phyloP scores from a whole-genome alignment of 1,140 invertebrate species.

The Hirudo medicinalis region DNA sequence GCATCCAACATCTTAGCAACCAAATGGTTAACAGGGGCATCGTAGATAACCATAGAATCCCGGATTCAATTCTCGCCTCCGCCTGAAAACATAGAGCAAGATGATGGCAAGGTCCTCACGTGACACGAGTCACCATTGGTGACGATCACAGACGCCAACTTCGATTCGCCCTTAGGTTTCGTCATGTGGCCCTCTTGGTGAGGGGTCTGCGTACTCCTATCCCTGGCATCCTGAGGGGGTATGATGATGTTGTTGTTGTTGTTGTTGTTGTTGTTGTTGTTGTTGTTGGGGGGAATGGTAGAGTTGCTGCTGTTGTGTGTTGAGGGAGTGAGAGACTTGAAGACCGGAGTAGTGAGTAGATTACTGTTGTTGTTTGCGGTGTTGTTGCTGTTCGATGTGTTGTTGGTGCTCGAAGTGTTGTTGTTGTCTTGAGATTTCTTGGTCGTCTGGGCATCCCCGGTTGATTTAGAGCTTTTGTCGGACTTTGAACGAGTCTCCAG shows the following conservation, averaged over 20 bases:
- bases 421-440: background rate
- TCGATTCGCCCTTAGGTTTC: too few species aligned
- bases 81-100: too few species aligned
- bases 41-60: too few species aligned
- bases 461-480: constrained; percentile 1
- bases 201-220: too few species aligned
- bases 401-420: background rate
- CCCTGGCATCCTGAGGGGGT: too few species aligned
- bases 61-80: too few species aligned
- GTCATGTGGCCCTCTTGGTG: too few species aligned
- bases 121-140: too few species aligned
- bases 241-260: background rate
- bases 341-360: background rate
- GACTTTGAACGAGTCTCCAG: constrained; percentile 23
- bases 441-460: background rate
- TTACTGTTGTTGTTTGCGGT: background rate
- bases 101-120: too few species aligned
- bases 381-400: background rate
- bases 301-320: constrained; percentile 5
- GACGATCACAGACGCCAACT: too few species aligned
- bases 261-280: background rate
- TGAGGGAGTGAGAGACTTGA: background rate
- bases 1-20: too few species aligned
- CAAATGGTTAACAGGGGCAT: too few species aligned
- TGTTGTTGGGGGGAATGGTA: background rate